Evolutionary conservation across 1,140 invertebrate species (phyloP).

Genomic region (Atta texana): DNA sequence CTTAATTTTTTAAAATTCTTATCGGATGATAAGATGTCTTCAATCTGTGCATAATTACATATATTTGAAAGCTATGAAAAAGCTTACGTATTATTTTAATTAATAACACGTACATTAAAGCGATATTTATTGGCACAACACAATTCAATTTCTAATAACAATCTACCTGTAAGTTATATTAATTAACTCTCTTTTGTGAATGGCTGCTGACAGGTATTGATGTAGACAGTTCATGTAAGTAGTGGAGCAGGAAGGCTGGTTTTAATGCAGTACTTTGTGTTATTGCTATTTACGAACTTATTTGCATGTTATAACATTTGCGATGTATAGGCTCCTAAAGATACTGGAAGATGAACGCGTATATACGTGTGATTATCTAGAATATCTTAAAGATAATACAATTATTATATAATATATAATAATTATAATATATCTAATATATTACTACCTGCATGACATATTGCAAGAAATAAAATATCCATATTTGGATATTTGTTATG

Average conservation of each 20-base stretch:
- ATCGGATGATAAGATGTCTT: no score
- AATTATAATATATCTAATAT: no score
- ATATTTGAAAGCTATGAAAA: neutral
- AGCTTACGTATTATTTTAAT: conserved; percentile 54
- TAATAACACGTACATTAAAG: conserved; percentile 44
- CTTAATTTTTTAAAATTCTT: no score
- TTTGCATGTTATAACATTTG: conserved; percentile 72
- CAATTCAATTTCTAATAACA: conserved; percentile 58
- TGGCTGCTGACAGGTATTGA: conserved; percentile 86
- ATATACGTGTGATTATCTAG: conserved; percentile 41
- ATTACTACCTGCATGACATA: conserved; percentile 63
- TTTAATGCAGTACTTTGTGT: conserved; percentile 72
- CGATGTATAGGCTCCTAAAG: conserved; percentile 51
- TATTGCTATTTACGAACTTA: conserved; percentile 71
- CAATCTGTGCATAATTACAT: neutral
- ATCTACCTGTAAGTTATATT: conserved; percentile 77
- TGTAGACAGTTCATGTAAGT: conserved; percentile 87
- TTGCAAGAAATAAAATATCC: conserved; percentile 10
- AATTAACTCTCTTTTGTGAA: conserved; percentile 84
- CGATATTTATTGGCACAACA: conserved; percentile 41
- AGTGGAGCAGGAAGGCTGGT: conserved; percentile 80
- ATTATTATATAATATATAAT: neutral
- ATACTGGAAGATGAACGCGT: conserved; percentile 35
- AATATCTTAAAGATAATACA: conserved; percentile 28
- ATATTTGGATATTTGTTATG: conserved; percentile 2